Evolutionary conservation across 2,797 vertebrate genomes (phyloP).

Genomic region (Coregonus suidteri): DNA sequence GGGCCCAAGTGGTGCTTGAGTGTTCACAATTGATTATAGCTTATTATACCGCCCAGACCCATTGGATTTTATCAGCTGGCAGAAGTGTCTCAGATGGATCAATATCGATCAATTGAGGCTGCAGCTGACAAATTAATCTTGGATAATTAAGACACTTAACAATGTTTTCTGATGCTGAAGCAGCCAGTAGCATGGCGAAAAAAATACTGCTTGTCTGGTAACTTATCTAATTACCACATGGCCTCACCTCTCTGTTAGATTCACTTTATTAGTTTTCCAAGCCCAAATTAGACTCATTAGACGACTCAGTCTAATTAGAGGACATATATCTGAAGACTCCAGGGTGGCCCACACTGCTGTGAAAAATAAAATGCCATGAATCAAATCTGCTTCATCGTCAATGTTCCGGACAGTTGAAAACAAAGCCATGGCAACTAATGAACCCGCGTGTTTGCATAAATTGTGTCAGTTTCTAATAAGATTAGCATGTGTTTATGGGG

Average conservation of each 20-base stretch:
- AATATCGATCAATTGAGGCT: constrained; percentile 72
- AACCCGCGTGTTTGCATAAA: constrained; percentile 43
- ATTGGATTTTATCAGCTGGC: constrained; percentile 37
- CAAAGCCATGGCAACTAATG: constrained; percentile 42
- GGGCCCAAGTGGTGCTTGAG: not conserved
- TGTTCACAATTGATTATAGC: constrained; percentile 30
- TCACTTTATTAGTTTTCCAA: constrained; percentile 74
- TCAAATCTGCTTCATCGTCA: constrained; percentile 58
- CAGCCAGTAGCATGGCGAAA: not conserved
- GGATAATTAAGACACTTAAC: constrained; percentile 74
- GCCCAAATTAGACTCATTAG: constrained; percentile 75
- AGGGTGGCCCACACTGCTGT: constrained; percentile 60
- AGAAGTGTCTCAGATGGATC: constrained; percentile 52
- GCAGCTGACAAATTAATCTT: constrained; percentile 52
- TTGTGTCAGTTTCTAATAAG: constrained; percentile 12
- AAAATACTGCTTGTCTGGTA: constrained; percentile 74
- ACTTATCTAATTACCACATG: constrained; percentile 75
- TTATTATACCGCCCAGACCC: constrained; percentile 9
- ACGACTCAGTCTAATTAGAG: constrained; percentile 72
- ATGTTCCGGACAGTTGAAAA: constrained; percentile 55
- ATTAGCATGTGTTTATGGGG: not conserved
- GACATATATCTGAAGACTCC: constrained; percentile 71
- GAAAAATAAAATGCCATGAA: constrained; percentile 73
- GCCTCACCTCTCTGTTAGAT: constrained; percentile 69
- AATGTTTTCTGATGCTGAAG: constrained; percentile 29